These are phyloP conservation scores for Anagyrus pseudococci DNA, from an alignment of 2,888 invertebrate species.

Conservation along the genomic window DNA sequence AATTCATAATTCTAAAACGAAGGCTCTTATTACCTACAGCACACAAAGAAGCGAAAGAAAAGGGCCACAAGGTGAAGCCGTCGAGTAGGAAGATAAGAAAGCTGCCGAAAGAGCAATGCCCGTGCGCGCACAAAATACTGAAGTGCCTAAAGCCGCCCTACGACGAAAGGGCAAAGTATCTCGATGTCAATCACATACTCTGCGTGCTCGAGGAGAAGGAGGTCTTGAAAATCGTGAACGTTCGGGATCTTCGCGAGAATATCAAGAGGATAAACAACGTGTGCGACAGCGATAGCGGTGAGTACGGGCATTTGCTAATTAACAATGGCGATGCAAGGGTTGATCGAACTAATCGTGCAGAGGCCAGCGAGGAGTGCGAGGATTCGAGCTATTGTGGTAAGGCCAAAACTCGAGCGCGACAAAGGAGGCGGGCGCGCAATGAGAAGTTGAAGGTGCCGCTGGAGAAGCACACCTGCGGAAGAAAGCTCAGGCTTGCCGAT, in stretches of 20 bases:
- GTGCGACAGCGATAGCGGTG: not conserved
- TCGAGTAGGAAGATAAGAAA: not conserved
- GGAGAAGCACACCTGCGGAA: not conserved
- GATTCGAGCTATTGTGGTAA: no score
- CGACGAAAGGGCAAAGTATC: constrained; percentile 15
- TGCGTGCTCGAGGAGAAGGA: constrained; percentile 21
- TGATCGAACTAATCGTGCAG: not conserved
- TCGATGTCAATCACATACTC: constrained; percentile 7
- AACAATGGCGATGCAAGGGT: no score
- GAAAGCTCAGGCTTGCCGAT: no score
- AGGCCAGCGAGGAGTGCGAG: not conserved
- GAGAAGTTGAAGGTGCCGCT: not conserved
- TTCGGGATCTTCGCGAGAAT: constrained; percentile 5
- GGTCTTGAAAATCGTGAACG: not conserved
- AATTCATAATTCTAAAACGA: no score
- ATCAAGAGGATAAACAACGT: constrained; percentile 16
- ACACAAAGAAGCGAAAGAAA: not conserved
- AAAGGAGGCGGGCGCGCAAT: not conserved
- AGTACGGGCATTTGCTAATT: no score
- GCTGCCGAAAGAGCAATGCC: not conserved
- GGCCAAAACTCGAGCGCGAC: not conserved
- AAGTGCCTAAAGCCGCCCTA: constrained; percentile 7
- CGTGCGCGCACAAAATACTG: not conserved
- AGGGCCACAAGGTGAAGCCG: not conserved
- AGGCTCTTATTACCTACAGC: no score